phyloP scores from a whole-genome alignment of 2,888 invertebrate genomes.

The Adineta ricciae region DNA sequence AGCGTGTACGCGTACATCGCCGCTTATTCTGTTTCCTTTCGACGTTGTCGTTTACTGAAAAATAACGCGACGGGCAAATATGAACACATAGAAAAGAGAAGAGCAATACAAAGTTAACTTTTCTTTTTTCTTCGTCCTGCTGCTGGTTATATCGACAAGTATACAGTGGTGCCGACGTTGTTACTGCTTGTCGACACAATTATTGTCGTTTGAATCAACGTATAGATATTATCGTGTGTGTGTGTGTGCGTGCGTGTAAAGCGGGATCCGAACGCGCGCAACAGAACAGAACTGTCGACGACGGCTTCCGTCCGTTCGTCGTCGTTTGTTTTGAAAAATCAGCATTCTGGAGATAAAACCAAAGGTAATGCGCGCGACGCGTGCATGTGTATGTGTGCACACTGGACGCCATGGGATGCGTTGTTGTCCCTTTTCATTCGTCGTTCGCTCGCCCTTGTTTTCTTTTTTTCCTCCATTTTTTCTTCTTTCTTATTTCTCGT shows the following conservation, averaged over 20 bases:
- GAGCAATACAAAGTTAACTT: slow-evolving; percentile 9
- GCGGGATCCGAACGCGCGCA: slow-evolving; percentile 13
- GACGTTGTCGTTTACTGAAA: slow-evolving; percentile 8
- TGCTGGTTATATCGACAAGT: background rate
- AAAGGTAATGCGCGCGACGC: slow-evolving; percentile 19
- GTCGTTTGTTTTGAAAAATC: slow-evolving; percentile 13
- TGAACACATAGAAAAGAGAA: slow-evolving; percentile 5
- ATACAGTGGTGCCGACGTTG: too few relatives aligned
- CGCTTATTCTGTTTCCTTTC: slow-evolving; percentile 13
- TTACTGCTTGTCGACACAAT: background rate
- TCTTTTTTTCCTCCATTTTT: background rate
- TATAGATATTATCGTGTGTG: background rate
- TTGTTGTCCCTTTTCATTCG: slow-evolving; percentile 17
- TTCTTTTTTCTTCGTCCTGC: slow-evolving; percentile 7
- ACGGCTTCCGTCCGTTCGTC: slow-evolving; percentile 8
- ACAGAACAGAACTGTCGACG: slow-evolving; percentile 9
- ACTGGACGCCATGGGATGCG: slow-evolving; percentile 8
- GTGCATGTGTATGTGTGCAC: background rate
- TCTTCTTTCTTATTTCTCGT: background rate
- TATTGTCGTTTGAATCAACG: background rate
- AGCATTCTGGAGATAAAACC: slow-evolving; percentile 23
- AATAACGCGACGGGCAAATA: slow-evolving; percentile 1
- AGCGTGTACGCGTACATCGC: background rate
- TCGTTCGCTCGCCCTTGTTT: background rate
- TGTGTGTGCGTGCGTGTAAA: background rate